Evolutionary conservation across 1,140 invertebrate species (phyloP), one percentile per base, ranked within the genome.

Genomic region (Ostrea edulis): DNA sequence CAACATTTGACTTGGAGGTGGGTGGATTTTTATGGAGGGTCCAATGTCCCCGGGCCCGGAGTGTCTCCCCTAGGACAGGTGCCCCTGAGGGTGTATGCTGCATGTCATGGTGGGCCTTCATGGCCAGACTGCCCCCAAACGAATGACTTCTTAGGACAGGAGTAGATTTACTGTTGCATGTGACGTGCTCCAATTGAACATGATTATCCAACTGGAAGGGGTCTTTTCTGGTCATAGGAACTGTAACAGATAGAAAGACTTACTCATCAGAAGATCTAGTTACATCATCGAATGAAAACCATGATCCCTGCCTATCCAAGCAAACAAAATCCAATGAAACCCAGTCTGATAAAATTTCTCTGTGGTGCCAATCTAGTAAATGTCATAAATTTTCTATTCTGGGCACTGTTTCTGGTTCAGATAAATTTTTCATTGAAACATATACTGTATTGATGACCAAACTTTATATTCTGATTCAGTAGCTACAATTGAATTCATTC

Each of bases 101-200:
- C 22, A 88, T 58, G 12, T 83, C 25, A 55, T 88, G 87, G 29
- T 86, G 71, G 29, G 82, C 82, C 11, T 88, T 87, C 91, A 93
- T 91, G 68, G 25, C 68, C 3, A 77, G 68, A 77, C 68, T 25
- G 8, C 92, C 93, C 68, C 90, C 92, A 89, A 94, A 94, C 35
- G 93, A 93, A n/a, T 94, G 92, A 88, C 93, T 93, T 53, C 93
- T 87, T 11, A 88, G 88, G 29, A 94, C 93, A 68, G 91, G 88
- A 85, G 84, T 88, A 85, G 84, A 22, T 14, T 85, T 53, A 62
- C 86, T 54, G 71, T 82, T 35, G 81, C 53, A 54, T 88, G 62
- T 88, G 83, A 88, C 51, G 83, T 87, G 86, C 44, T 89, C 88
- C 86, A 89, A 68, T 22, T 68, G 86, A 53, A 89, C 88, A 85